Base-by-base conservation (phyloP, 1,140 invertebrate genomes). In the Lasioglossum albipes region DNA sequence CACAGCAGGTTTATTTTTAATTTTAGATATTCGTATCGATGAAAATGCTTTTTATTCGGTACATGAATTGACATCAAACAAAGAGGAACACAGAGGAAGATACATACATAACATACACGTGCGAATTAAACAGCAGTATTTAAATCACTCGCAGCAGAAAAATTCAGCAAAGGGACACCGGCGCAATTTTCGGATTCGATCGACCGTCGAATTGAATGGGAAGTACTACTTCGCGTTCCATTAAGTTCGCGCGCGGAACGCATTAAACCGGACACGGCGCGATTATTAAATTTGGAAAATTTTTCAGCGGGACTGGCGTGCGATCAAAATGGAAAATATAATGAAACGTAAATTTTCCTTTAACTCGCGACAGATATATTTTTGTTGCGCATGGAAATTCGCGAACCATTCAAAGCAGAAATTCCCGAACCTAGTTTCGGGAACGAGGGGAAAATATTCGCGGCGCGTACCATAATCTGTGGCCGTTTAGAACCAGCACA, bases 381-480 rank as follows among this genome's bases (percentile, higher is more conserved):
- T 49, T 13, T 45, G 42, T 12, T 49, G 10, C 27, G 4, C n/a
- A 0, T 5, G 36, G 36, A 41, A 68, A 68, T 68, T 49, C 42
- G 10, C n/a, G 7, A 1, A 6, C 42, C 20, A 18, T 49, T 4
- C 42, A 54, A 13, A 52, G 65, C 52, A 31, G 72, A 31, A 72
- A 79, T 79, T 79, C 45, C 22, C 36, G 36, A 36, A 4, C 36
- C 36, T 27, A 36, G 36, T 36, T 36, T 36, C 36, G 1, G 36
- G 36, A 36, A 36, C 36, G 5, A 7, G 20, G 41, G 6, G 13
- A 31, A 62, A 49, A 79, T 62, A 77, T 77, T 61, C 65, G 66
- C 69, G 22, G 41, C 45, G 27, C 62, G 68, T 73, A 27, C 20
- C 68, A 22, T 62, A 79, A 79, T 72, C 71, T 52, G 41, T 31